Percentiles rank a stretch among this genome's conserved stretches.
phyloP scores from a whole-genome alignment of 2,888 invertebrate genomes.

The Adela reaumurella region DNA sequence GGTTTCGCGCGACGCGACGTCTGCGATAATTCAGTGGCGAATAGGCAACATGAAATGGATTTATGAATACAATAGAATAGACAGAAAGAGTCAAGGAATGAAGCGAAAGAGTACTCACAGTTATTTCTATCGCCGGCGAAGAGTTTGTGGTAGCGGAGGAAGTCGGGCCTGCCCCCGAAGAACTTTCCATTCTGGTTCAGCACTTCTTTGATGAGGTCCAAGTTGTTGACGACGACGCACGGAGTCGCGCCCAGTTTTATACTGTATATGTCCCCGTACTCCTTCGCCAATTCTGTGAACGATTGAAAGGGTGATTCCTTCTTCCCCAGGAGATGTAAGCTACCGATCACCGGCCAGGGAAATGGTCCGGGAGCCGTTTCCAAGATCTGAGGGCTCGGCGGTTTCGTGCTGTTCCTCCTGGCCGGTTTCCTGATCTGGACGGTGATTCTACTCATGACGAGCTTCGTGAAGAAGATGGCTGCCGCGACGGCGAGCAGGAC shows the following conservation, averaged over 20 bases:
- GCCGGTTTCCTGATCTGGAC: slow-evolving; percentile 17
- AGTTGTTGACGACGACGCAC: slow-evolving; percentile 73
- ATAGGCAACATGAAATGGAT: no score
- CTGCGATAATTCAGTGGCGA: no score
- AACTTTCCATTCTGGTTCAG: slow-evolving; percentile 75
- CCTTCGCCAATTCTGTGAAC: slow-evolving; percentile 64
- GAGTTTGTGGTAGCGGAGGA: slow-evolving; percentile 73
- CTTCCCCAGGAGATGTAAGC: slow-evolving; percentile 62
- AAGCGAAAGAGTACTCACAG: slow-evolving; percentile 62
- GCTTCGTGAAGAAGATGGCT: slow-evolving; percentile 28
- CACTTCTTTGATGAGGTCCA: slow-evolving; percentile 69
- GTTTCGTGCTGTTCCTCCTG: slow-evolving; percentile 21
- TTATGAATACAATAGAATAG: no score
- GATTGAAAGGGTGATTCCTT: slow-evolving; percentile 67
- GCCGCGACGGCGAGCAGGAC: slow-evolving; percentile 24
- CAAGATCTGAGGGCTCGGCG: slow-evolving; percentile 20
- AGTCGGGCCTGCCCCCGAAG: slow-evolving; percentile 81
- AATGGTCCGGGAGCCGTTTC: slow-evolving; percentile 62
- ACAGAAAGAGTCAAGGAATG: background rate
- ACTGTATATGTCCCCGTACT: slow-evolving; percentile 71
- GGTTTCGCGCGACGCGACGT: no score
- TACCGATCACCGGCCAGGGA: slow-evolving; percentile 66
- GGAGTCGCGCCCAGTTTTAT: slow-evolving; percentile 64
- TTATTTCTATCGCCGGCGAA: slow-evolving; percentile 84
- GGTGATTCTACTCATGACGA: slow-evolving; percentile 15